Evolutionary conservation across 1,140 invertebrate genomes (phyloP), one percentile per base, ranked within the genome.

Genomic region (Epicauta chinensis): DNA sequence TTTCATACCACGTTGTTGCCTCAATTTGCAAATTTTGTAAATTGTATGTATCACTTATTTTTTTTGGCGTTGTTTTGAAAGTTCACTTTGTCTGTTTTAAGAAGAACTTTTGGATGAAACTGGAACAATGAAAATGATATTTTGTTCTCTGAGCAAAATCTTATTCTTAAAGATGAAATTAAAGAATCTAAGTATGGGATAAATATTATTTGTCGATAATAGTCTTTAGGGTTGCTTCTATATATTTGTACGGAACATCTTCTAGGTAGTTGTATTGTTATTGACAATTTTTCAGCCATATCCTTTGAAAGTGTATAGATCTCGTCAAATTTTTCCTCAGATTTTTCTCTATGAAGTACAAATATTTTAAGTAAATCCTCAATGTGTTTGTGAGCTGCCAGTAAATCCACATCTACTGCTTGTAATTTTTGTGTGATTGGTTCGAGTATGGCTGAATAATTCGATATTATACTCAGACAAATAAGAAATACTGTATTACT

Each of bases 181-280:
- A 40, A 15, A 2, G 38, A 40, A 40, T 40, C 38, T 16, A 40
- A 40, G 16, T 40, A 40, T 16, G 38, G 38, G 11, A 14, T 9
- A 40, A 40, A 40, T 40, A 40, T 40, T 10, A 14, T 40, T 10
- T 14, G 38, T 16, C 38, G 12, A 40, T 14, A 40, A 40, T 40
- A 40, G 12, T 7, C 2, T 40, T 40, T 15, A 11, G 14, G n/a
- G 12, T n/a, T 14, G 12, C 12, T 14, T 16, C 13, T n/a, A 16
- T 40, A 15, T 2, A 15, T 40, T 40, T 40, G 35, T 37, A 4
- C 4, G 4, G 3, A 4, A 6, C 3, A 6, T 6, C 3, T 37
- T 37, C 35, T 37, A 6, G 35, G 35, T n/a, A 37, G 3, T 37
- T 37, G 4, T n/a, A 37, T 12, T 37, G 4, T n/a, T 6, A 37